Percentiles rank a stretch among this genome's conserved stretches.
These are phyloP conservation scores for Onychomys arenicola DNA, from an alignment of 2,797 vertebrate genomes.

Conservation along the genomic window DNA sequence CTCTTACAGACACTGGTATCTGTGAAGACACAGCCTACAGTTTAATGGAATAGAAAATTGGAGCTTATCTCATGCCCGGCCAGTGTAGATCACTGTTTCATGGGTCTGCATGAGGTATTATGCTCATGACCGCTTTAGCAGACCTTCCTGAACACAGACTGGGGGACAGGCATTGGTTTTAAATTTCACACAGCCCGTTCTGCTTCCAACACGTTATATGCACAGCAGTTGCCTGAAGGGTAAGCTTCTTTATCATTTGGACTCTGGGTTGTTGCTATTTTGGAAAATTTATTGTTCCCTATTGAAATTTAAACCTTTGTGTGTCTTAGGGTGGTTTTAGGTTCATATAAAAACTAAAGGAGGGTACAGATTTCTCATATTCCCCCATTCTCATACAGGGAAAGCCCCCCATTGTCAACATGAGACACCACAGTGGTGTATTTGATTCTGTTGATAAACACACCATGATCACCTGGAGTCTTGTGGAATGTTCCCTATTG, in stretches of 20 bases:
- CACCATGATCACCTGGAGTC: no score
- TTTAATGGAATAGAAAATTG: constrained; percentile 25
- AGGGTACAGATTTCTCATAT: not conserved
- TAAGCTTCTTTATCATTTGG: not conserved
- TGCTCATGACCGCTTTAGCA: not conserved
- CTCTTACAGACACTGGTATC: not conserved
- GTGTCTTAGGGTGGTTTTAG: not conserved
- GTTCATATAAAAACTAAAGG: not conserved
- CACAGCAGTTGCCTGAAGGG: not conserved
- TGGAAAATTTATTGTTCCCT: not conserved
- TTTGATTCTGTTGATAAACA: no score
- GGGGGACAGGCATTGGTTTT: not conserved
- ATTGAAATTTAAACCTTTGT: not conserved
- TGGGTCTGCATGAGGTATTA: not conserved
- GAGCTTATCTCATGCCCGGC: constrained; percentile 10
- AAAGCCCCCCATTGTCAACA: not conserved
- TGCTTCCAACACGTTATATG: constrained; percentile 18
- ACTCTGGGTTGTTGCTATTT: not conserved
- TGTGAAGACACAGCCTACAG: not conserved
- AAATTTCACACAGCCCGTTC: not conserved
- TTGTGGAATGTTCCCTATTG: not conserved
- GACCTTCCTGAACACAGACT: constrained; percentile 15
- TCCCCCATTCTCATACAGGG: accelerated
- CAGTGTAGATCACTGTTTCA: constrained; percentile 8
- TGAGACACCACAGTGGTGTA: no score